A percentile compares a stretch with the other conserved stretches of the same genome.
These are phyloP conservation scores for Megaptera novaeangliae DNA, from an alignment of 2,113 vertebrate genomes.

Conservation along the genomic window DNA sequence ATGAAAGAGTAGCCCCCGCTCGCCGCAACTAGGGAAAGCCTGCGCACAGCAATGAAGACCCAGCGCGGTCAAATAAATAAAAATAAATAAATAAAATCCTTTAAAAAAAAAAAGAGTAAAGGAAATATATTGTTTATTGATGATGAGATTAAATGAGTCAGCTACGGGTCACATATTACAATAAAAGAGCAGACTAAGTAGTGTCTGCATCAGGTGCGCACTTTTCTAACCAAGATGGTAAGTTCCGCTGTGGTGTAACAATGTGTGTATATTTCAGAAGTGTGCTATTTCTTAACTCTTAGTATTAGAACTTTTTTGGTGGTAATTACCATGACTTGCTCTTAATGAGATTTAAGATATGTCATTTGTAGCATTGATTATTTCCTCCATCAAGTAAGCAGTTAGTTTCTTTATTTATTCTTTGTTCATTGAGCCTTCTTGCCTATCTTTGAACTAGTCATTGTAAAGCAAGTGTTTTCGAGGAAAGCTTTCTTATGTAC, in stretches of 20 bases:
- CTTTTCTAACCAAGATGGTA: neutral
- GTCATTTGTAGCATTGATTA: neutral
- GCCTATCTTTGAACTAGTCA: neutral
- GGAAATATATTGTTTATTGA: neutral
- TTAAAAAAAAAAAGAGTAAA: neutral
- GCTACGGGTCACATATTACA: neutral
- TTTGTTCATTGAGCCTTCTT: neutral
- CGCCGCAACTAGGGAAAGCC: no score
- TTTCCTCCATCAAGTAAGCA: neutral
- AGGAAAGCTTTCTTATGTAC: neutral
- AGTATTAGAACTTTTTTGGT: neutral
- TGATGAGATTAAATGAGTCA: neutral
- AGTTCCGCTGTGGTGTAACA: neutral
- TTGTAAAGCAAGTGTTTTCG: neutral
- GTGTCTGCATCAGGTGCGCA: neutral
- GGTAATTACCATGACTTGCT: neutral
- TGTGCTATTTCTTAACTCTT: neutral
- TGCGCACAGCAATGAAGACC: no score
- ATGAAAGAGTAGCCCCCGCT: no score
- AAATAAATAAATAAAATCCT: no score
- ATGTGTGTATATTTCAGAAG: neutral
- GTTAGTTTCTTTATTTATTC: neutral
- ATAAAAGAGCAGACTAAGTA: neutral
- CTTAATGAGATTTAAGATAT: slow-evolving; percentile 14
- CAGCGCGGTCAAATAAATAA: no score